Percentiles rank a stretch among this genome's conserved stretches.
phyloP scores from a whole-genome alignment of 1,140 invertebrate species.

The Rhagoletis pomonella region DNA sequence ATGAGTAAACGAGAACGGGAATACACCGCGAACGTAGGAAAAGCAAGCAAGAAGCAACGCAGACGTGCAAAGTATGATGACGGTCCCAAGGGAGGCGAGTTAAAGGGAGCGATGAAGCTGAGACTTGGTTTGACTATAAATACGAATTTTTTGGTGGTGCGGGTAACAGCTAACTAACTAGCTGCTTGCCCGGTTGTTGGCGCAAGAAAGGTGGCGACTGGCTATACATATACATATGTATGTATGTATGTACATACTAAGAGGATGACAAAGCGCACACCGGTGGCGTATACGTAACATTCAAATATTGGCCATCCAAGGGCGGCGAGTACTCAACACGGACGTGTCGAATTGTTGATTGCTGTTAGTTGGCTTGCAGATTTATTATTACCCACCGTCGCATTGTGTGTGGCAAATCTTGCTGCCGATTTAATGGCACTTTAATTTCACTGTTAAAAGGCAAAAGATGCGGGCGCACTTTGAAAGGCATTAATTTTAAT shows the following conservation, averaged over 20 bases:
- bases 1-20: conserved; percentile 36
- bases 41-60: neutral
- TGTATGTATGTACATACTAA: too few relatives aligned
- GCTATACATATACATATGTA: too few relatives aligned
- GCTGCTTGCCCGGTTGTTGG: neutral
- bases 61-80: neutral
- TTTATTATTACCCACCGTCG: conserved; percentile 19
- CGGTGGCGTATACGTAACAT: conserved; percentile 35
- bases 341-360: conserved; percentile 47
- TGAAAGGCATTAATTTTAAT: conserved; percentile 35
- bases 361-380: neutral
- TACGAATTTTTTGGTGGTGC: conserved; percentile 11
- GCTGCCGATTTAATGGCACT: conserved; percentile 24
- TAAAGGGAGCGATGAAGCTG: neutral
- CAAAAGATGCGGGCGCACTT: neutral
- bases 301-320: conserved; percentile 7
- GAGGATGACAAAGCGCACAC: neutral
- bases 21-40: neutral
- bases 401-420: neutral
- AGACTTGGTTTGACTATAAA: conserved; percentile 10
- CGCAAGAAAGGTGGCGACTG: neutral
- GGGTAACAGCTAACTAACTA: conserved; percentile 4
- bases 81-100: neutral
- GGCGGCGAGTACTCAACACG: neutral
- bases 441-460: conserved; percentile 28